Conservation (phyloP, 2,113 vertebrate species). For the Motacilla tschutschensis region DNA sequence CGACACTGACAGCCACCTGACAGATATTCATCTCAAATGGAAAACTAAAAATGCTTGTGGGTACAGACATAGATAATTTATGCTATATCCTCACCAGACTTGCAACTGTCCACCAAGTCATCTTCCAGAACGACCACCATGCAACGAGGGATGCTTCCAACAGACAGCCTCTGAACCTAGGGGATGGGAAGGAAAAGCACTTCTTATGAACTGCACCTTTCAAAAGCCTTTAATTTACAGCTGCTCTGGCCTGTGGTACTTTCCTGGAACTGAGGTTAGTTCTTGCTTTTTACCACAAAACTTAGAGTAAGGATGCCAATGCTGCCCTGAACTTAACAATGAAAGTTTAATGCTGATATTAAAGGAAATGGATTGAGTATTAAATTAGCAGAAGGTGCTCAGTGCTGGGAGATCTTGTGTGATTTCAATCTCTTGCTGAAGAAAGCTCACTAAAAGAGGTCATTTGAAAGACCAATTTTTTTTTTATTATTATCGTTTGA, state of each 20-base stretch:
- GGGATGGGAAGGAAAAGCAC: background rate
- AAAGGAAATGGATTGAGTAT: background rate
- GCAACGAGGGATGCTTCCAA: slow-evolving; percentile 94
- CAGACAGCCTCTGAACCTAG: slow-evolving; percentile 90
- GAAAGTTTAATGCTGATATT: background rate
- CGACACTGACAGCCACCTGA: background rate
- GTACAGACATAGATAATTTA: background rate
- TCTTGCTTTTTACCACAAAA: background rate
- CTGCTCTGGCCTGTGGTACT: background rate
- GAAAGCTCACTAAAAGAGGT: background rate
- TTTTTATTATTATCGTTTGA: background rate
- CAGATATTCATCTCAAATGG: background rate
- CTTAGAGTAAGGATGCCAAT: background rate
- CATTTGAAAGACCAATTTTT: background rate
- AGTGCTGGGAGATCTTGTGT: background rate
- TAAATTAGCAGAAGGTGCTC: background rate
- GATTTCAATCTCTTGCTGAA: background rate
- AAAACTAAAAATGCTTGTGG: background rate
- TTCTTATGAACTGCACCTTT: background rate
- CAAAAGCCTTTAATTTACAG: background rate
- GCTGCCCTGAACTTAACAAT: background rate
- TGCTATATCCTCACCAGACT: slow-evolving; percentile 85
- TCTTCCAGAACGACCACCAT: slow-evolving; percentile 92
- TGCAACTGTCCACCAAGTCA: slow-evolving; percentile 93
- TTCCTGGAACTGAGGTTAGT: background rate